Evolutionary conservation across 2,888 invertebrate species (phyloP).

Genomic region (Drepanosiphum platanoidis): DNA sequence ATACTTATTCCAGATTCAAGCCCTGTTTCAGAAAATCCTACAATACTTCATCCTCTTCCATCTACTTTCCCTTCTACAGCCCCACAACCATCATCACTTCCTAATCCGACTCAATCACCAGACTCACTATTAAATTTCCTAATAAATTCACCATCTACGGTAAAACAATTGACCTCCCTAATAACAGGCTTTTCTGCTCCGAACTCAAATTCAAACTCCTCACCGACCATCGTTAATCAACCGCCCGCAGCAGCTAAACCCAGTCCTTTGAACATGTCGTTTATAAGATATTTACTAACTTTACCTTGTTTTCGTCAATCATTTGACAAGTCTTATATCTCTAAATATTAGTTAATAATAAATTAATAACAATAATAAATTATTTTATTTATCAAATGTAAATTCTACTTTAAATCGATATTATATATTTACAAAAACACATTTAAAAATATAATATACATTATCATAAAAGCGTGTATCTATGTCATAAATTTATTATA

Average conservation of each 20-base stretch:
- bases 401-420: neutral
- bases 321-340: neutral
- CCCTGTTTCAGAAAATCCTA: neutral
- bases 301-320: neutral
- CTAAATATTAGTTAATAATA: neutral
- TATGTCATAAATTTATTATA: too few relatives aligned
- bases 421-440: neutral
- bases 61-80: neutral
- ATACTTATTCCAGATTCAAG: neutral
- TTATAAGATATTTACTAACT: slow-evolving; percentile 1
- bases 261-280: neutral
- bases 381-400: neutral
- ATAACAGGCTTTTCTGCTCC: neutral
- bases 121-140: neutral
- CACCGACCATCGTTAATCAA: neutral
- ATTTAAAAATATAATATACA: neutral
- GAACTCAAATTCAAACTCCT: neutral
- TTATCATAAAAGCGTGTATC: too few relatives aligned
- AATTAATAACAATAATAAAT: neutral
- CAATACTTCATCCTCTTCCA: neutral
- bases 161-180: neutral
- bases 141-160: neutral
- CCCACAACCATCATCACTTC: neutral
- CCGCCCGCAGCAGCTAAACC: neutral
- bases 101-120: neutral